Evolutionary conservation across 2,113 vertebrate species (phyloP), one percentile per base, ranked within the genome.

Genomic region (Orientallactaga bullata): DNA sequence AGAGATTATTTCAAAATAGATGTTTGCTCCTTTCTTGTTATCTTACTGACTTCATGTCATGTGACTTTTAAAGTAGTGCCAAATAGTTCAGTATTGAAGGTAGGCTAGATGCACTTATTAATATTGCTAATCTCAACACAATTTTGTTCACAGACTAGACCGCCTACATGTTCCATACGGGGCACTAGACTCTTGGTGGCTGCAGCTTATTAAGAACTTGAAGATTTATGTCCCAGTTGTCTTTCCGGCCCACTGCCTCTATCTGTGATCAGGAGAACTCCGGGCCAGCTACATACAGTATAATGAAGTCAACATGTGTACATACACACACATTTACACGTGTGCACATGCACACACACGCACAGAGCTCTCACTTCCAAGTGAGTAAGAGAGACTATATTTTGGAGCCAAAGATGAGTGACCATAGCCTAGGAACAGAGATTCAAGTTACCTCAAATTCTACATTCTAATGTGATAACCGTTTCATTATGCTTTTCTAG

Each of bases 231-330:
- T 68, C 72, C 81, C 1, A 0, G 55, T 74, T 81, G 55, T 60
- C 39, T 85, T 89, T 66, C 37, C 16, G 37, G 55, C 85, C 73
- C 13, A 5, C 58, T 87, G 10, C 16, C 81, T 96, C 69, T 7
- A 65, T 96, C 77, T 0, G 60, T 92, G 96, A 95, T 63, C 71
- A 63, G 58, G 26, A 51, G 74, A 87, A 58, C 61, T 61, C 21
- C 42, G 84, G 80, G 90, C 79, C 90, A 80, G 76, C 85, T 95
- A 30, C 51, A 28, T 55, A 55, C 2, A 55, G 55, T 12, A 55
- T 51, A 55, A 16, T 55, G 15, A 11, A 15, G 55, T 55, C 55
- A 12, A 55, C 55, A 55, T 16, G 42, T 47, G 42, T 47, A 13
- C 55, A 55, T 16, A 55, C 55, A 55, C 51, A 51, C 51, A 51